phyloP scores from a whole-genome alignment of 2,888 invertebrate species.

The Tribolium freemani region DNA sequence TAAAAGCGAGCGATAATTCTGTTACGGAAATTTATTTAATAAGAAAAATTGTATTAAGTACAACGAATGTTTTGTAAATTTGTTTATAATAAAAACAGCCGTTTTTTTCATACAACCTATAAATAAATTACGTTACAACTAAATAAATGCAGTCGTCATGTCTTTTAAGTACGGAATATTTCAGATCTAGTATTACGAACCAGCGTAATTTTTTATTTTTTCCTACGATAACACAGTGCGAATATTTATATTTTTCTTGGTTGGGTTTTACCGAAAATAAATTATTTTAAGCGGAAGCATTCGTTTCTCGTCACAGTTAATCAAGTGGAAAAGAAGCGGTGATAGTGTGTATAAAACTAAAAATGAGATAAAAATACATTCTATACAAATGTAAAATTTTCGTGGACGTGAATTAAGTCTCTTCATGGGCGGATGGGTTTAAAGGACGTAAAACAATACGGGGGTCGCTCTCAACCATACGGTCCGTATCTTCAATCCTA shows the following conservation, averaged over 20 bases:
- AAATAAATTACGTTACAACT: conserved; percentile 28
- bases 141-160: conserved; percentile 40
- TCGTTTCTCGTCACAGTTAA: conserved; percentile 18
- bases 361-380: conserved; percentile 6
- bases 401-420: conserved; percentile 62
- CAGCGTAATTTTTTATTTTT: conserved; percentile 43
- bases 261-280: background rate
- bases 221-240: conserved; percentile 20
- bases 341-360: conserved; percentile 15
- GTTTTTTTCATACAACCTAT: conserved; percentile 2
- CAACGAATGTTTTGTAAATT: conserved; percentile 25
- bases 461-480: conserved; percentile 82
- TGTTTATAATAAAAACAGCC: conserved; percentile 6
- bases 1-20: background rate
- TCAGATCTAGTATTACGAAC: conserved; percentile 42
- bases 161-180: conserved; percentile 19
- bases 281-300: conserved; percentile 40
- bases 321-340: conserved; percentile 16
- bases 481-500: conserved; percentile 78
- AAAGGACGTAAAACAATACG: conserved; percentile 76
- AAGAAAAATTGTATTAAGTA: conserved; percentile 15
- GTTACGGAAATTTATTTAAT: conserved; percentile 14
- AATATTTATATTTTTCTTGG: background rate
- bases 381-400: conserved; percentile 14
- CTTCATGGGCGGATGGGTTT: conserved; percentile 72